Percentiles rank a stretch among this genome's conserved stretches.
Evolutionary conservation across 2,888 invertebrate genomes (phyloP).

Genomic region (Lottia gigantea): DNA sequence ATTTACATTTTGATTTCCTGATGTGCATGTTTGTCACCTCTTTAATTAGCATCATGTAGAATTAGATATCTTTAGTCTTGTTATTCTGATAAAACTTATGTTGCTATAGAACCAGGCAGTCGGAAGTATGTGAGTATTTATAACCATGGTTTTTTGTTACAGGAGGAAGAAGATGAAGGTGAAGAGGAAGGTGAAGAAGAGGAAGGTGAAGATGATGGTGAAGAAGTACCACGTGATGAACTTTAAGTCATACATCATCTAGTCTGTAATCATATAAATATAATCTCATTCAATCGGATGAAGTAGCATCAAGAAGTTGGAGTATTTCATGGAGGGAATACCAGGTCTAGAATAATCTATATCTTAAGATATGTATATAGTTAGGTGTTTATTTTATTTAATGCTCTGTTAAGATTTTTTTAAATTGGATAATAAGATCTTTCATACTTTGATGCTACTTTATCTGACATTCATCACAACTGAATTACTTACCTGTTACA

Average conservation of each 20-base stretch:
- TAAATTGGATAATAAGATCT: too few relatives aligned
- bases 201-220: constrained; percentile 49
- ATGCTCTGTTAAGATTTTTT: too few relatives aligned
- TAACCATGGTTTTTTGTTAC: background rate
- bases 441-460: too few relatives aligned
- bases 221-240: constrained; percentile 30
- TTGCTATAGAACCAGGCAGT: too few relatives aligned
- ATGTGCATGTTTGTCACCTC: background rate
- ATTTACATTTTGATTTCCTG: too few relatives aligned
- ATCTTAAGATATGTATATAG: too few relatives aligned
- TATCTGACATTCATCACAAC: too few relatives aligned
- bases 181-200: constrained; percentile 48
- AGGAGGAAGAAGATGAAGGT: constrained; percentile 28
- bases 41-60: background rate
- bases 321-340: background rate
- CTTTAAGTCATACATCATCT: background rate
- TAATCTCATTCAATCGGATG: background rate
- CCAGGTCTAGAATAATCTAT: background rate
- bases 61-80: background rate
- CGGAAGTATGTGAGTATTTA: too few relatives aligned
- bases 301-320: background rate
- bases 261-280: background rate
- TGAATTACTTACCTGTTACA: too few relatives aligned
- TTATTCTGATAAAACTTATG: too few relatives aligned
- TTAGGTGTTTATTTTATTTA: too few relatives aligned